Evolutionary conservation across 2,888 invertebrate genomes (phyloP).

Genomic region (Ophion obscuratus): DNA sequence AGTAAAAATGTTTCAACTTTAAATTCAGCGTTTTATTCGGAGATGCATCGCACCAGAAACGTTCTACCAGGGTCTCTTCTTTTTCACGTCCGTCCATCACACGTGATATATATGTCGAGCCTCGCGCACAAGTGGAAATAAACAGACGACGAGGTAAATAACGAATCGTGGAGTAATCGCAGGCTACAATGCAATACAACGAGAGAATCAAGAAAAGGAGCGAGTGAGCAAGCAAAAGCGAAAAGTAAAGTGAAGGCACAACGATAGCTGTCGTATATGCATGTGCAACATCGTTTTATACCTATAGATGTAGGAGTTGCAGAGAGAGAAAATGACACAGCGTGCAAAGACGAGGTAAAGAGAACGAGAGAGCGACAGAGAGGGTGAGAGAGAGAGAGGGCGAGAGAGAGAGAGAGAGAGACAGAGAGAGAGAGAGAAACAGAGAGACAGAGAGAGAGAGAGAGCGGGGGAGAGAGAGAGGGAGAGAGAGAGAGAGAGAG

Average conservation of each 20-base stretch:
- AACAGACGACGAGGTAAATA: slow-evolving; percentile 75
- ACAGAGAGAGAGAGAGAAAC: slow-evolving; percentile 21
- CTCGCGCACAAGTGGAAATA: slow-evolving; percentile 69
- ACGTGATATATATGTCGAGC: slow-evolving; percentile 10
- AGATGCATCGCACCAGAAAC: neutral
- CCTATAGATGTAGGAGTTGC: slow-evolving; percentile 68
- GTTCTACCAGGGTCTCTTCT: neutral
- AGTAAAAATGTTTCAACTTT: neutral
- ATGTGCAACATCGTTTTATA: slow-evolving; percentile 29
- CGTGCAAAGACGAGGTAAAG: neutral
- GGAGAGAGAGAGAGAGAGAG: slow-evolving; percentile 65
- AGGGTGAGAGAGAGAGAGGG: slow-evolving; percentile 70
- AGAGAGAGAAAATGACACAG: neutral
- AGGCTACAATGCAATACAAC: slow-evolving; percentile 2
- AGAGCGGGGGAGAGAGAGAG: slow-evolving; percentile 68
- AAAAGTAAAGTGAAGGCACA: slow-evolving; percentile 40
- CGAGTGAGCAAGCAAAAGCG: slow-evolving; percentile 30
- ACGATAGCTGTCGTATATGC: slow-evolving; percentile 30
- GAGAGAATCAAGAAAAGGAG: slow-evolving; percentile 22
- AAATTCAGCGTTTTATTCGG: neutral
- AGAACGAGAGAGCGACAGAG: neutral
- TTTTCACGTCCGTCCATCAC: neutral
- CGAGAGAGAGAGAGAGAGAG: neutral
- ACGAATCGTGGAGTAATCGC: slow-evolving; percentile 70
- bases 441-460: slow-evolving; percentile 33